phyloP scores from a whole-genome alignment of 1,140 invertebrate genomes.

The Arctopsyche grandis region DNA sequence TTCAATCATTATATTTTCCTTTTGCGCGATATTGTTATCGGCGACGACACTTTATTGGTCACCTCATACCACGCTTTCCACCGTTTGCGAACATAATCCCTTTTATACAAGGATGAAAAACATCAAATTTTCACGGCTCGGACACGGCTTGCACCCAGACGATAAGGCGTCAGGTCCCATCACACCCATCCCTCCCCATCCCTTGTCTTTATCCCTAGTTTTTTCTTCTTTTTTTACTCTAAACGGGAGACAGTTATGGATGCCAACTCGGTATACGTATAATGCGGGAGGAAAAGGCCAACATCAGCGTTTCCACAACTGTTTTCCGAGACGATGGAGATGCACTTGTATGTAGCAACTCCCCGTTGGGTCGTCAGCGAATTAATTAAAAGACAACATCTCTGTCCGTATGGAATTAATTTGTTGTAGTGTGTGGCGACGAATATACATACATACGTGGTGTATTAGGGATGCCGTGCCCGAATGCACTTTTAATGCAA shows the following conservation, averaged over 20 bases:
- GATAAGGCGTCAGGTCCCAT: slow-evolving; percentile 14
- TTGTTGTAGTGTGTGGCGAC: too few species aligned
- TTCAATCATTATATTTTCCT: not conserved
- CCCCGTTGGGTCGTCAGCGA: not conserved
- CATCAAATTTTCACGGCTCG: slow-evolving; percentile 30
- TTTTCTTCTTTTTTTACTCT: not conserved
- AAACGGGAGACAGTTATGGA: slow-evolving; percentile 6
- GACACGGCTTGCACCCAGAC: not conserved
- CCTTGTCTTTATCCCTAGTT: slow-evolving; percentile 1
- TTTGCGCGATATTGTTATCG: not conserved
- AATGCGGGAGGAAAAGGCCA: not conserved
- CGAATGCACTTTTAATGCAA: not conserved
- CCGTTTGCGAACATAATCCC: slow-evolving; percentile 24
- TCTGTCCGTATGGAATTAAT: not conserved
- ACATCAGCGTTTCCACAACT: too few species aligned
- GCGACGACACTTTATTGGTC: not conserved
- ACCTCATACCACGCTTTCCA: not conserved
- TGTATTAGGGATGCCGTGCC: slow-evolving; percentile 1
- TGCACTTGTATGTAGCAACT: not conserved
- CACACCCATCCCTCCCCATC: not conserved
- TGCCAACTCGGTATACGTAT: not conserved
- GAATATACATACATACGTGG: not conserved
- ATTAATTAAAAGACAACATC: not conserved
- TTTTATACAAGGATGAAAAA: slow-evolving; percentile 29
- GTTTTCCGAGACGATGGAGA: too few species aligned